Percentiles rank a stretch among this genome's conserved stretches.
These are phyloP conservation scores for Rhabdomys dilectus DNA, from an alignment of 2,113 vertebrate genomes.

Conservation along the genomic window DNA sequence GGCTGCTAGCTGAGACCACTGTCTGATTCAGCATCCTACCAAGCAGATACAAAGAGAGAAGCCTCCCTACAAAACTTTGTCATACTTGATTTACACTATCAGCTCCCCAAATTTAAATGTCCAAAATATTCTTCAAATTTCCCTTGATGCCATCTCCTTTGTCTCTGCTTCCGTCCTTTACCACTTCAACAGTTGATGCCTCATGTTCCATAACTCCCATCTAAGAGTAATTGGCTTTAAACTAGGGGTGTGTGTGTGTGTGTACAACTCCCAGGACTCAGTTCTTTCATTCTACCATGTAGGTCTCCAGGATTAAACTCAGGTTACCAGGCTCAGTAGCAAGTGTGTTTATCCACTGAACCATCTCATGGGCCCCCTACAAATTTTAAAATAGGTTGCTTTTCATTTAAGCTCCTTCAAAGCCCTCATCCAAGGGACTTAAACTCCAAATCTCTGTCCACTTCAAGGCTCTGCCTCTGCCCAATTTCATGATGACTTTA, in stretches of 20 bases:
- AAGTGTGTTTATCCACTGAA: not conserved
- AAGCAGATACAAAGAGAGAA: not conserved
- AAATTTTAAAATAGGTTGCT: not conserved
- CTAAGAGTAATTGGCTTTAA: not conserved
- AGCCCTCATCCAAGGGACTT: not conserved
- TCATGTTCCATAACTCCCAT: not conserved
- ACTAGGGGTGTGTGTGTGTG: not conserved
- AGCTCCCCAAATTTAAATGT: not conserved
- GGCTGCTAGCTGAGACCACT: not conserved
- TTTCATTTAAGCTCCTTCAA: not conserved
- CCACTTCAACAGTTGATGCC: not conserved
- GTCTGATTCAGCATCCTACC: not conserved
- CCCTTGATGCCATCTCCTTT: not conserved
- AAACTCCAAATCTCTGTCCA: not conserved
- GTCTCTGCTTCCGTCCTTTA: not conserved
- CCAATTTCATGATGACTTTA: not conserved
- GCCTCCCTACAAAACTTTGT: not conserved
- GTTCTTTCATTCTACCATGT: not conserved
- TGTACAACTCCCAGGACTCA: not conserved
- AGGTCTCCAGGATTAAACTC: not conserved
- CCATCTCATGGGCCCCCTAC: not conserved
- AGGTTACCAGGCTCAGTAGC: not conserved
- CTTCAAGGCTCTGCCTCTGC: not conserved
- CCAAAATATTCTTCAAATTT: not conserved
- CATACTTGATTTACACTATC: not conserved